Base-by-base conservation (phyloP, 2,113 vertebrate genomes). In the Sphaerodactylus townsendi region DNA sequence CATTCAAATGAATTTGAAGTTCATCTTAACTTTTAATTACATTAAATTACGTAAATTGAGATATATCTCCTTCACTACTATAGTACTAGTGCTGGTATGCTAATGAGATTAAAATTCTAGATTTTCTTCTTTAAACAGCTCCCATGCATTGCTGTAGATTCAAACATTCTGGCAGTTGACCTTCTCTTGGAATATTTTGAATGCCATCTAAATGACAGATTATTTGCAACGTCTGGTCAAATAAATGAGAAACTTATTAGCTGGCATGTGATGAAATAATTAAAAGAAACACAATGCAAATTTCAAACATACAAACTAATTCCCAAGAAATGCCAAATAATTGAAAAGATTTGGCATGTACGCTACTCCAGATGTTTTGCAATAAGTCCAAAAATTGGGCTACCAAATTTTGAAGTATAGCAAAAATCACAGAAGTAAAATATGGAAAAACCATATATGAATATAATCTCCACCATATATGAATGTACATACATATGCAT, bases 261-360 rank as follows among this genome's bases (percentile, higher is more conserved):
- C 75, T 94, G 93, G 90, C 90, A 88, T 88, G 85, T 85, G 89
- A 92, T 92, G 91, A 89, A 93, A 92, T 92, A 92, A 93, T 89
- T 89, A 92, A 90, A 48, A 68, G 79, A 92, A 77, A 53, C 93
- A 93, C 91, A 91, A 91, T 89, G 82, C 90, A 92, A 83, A 93
- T 91, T 90, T 93, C 89, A 89, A 92, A 88, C 85, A 13, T 39
- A 92, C 84, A 66, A 90, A 90, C 74, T 46, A 83, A 85, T 86
- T 87, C 71, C 86, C 68, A 82, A 35, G 84, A 70, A 90, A 90
- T 19, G 84, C 87, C 3, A 77, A 73, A 78, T 79, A 85, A 28
- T 35, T 84, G 73, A 70, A 77, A 84, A 82, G 11, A 86, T 66
- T 56, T 69, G 81, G 62, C 50, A 87, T 8, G 30, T 79, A 46